Evolutionary conservation across 1,140 invertebrate species (phyloP), one percentile per base, ranked within the genome.

Genomic region (Colletes latitarsis): DNA sequence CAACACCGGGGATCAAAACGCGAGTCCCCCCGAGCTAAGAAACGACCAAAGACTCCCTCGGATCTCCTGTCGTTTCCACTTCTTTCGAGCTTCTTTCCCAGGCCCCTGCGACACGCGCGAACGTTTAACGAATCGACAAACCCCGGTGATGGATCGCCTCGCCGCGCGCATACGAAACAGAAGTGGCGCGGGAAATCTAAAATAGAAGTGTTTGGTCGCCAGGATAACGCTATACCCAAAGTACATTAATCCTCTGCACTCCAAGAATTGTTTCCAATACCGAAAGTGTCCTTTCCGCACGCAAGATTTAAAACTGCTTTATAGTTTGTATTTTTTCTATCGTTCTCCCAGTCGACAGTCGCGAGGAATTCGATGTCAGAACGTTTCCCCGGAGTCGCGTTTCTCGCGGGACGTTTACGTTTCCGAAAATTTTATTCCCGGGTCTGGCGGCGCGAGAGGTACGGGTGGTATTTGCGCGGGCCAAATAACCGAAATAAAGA

Each of bases 401-500:
- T 46, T 46, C 4, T 46, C 30, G 43, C 0, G 6, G 9, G 9
- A 46, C 9, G 9, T 46, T 46, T 46, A 3, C 9, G 14, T 77
- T 55, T 73, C 6, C 39, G 0, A 77, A 84, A 81, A 81, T 69
- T 74, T 69, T 63, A 57, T 70, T 77, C 68, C 83, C 83, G 81
- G 60, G 57, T 73, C 60, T 72, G 77, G 72, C 57, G 68, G 83
- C n/a, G n/a, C n/a, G n/a, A n/a, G 84, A 30, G 85, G 71, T 72
- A 88, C n/a, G 91, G 90, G 91, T 91, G 90, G 89, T 92, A 93
- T 93, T 93, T 92, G 92, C 90, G 88, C 92, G 89, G 89, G 85
- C 91, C 92, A 93, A 93, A 93, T 91, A 92, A 90, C 91, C 88
- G 90, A 93, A 93, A 92, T 91, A 91, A 90, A 92, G 92, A 92